Evolutionary conservation across 2,888 invertebrate genomes (phyloP).

Genomic region (Xanthia icteritia): DNA sequence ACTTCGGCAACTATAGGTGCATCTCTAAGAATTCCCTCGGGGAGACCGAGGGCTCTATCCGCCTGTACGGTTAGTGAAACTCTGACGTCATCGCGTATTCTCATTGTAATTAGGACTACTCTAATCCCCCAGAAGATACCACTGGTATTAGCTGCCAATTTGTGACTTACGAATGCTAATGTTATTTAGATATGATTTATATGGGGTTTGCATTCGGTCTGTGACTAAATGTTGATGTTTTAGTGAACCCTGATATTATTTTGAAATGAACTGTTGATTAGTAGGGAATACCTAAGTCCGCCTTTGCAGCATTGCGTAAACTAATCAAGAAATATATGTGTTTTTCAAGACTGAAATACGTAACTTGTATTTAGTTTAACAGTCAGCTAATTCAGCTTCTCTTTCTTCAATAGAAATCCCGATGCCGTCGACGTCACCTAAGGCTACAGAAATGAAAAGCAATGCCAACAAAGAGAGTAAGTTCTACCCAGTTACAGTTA

Average conservation of each 20-base stretch:
- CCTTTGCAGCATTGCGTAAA: not conserved
- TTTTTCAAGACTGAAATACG: not conserved
- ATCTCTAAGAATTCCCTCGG: slow-evolving; percentile 98
- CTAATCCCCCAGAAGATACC: slow-evolving; percentile 6
- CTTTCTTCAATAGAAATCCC: slow-evolving; percentile 93
- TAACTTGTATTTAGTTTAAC: not conserved
- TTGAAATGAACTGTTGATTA: not conserved
- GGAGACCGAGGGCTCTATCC: slow-evolving; percentile 97
- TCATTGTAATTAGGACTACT: slow-evolving; percentile 46
- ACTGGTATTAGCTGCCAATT: slow-evolving; percentile 18
- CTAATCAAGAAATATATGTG: not conserved
- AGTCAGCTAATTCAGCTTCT: slow-evolving; percentile 4
- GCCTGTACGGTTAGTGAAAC: slow-evolving; percentile 94
- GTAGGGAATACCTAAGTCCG: not conserved
- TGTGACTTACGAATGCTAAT: slow-evolving; percentile 10
- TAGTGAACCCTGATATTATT: not conserved
- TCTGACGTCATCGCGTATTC: slow-evolving; percentile 35
- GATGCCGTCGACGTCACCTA: slow-evolving; percentile 95
- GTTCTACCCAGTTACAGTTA: slow-evolving; percentile 60
- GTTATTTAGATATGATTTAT: slow-evolving; percentile 3
- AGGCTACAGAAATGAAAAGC: slow-evolving; percentile 95
- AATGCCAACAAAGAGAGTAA: slow-evolving; percentile 94
- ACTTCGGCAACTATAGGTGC: slow-evolving; percentile 97
- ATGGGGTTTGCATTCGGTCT: too few species aligned
- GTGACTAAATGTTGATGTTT: not conserved